Evolutionary conservation across 2,113 vertebrate genomes (phyloP).

Genomic region (Mustelus asterias): DNA sequence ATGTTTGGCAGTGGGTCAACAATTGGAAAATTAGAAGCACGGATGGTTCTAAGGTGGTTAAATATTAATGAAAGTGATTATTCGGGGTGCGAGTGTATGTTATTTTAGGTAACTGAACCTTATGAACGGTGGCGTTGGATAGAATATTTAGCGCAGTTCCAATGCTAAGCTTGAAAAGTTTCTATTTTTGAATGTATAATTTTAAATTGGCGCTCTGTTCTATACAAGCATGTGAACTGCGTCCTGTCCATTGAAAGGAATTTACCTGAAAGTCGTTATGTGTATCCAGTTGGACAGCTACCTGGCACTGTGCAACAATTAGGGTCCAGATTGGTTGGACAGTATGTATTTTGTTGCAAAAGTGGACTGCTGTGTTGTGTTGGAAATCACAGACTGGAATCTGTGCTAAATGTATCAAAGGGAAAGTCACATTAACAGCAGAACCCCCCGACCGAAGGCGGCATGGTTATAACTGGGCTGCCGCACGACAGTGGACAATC

Average conservation of each 20-base stretch:
- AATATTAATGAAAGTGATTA: slow-evolving; percentile 3
- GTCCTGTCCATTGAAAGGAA: too few species aligned
- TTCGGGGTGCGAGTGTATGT: neutral
- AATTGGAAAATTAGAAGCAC: neutral
- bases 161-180: neutral
- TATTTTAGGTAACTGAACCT: neutral
- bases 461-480: too few species aligned
- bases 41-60: neutral
- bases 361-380: neutral
- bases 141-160: neutral
- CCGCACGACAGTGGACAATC: too few species aligned
- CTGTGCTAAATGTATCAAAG: neutral
- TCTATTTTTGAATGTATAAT: neutral
- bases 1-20: neutral
- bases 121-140: neutral
- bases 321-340: neutral
- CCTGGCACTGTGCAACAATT: neutral
- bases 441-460: too few species aligned
- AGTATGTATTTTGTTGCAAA: neutral
- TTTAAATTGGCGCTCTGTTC: neutral
- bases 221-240: neutral
- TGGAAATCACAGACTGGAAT: neutral
- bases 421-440: neutral
- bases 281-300: neutral
- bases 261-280: neutral